A percentile compares a stretch with the other conserved stretches of the same genome.
Evolutionary conservation across 2,113 vertebrate genomes (phyloP).

Genomic region (Nerophis ophidion): DNA sequence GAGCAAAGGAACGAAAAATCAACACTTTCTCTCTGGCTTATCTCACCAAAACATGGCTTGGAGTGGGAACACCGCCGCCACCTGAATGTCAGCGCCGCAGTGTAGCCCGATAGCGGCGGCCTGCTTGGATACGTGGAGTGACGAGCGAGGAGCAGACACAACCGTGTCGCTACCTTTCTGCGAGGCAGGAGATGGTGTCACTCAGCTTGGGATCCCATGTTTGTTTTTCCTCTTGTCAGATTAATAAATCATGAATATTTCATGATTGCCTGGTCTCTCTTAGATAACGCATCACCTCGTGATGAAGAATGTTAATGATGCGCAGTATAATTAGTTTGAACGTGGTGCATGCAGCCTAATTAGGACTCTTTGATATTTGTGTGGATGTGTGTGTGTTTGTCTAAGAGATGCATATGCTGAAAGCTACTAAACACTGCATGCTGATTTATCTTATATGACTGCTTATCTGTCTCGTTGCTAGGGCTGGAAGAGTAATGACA

Average conservation of each 20-base stretch:
- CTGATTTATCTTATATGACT: slow-evolving; percentile 43
- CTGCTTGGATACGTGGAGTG: slow-evolving; percentile 18
- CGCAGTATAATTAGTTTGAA: slow-evolving; percentile 61
- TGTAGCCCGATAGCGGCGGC: slow-evolving; percentile 21
- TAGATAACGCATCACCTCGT: slow-evolving; percentile 54
- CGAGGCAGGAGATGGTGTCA: slow-evolving; percentile 37
- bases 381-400: slow-evolving; percentile 29
- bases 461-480: slow-evolving; percentile 16
- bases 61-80: slow-evolving; percentile 20
- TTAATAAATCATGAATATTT: slow-evolving; percentile 75
- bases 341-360: slow-evolving; percentile 55
- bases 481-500: background rate
- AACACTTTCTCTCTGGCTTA: slow-evolving; percentile 32
- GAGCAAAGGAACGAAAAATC: slow-evolving; percentile 23
- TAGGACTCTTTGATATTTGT: slow-evolving; percentile 58
- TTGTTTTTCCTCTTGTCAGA: slow-evolving; percentile 63
- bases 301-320: slow-evolving; percentile 67
- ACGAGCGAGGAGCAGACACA: slow-evolving; percentile 16
- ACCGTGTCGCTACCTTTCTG: slow-evolving; percentile 16
- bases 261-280: slow-evolving; percentile 56
- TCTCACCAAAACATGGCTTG: slow-evolving; percentile 33
- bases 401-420: too few relatives aligned
- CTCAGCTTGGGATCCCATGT: slow-evolving; percentile 49
- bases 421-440: slow-evolving; percentile 37
- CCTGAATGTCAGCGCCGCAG: slow-evolving; percentile 25